Evolutionary conservation across 2,797 vertebrate species (phyloP).

Genomic region (Sebastolobus altivelis): DNA sequence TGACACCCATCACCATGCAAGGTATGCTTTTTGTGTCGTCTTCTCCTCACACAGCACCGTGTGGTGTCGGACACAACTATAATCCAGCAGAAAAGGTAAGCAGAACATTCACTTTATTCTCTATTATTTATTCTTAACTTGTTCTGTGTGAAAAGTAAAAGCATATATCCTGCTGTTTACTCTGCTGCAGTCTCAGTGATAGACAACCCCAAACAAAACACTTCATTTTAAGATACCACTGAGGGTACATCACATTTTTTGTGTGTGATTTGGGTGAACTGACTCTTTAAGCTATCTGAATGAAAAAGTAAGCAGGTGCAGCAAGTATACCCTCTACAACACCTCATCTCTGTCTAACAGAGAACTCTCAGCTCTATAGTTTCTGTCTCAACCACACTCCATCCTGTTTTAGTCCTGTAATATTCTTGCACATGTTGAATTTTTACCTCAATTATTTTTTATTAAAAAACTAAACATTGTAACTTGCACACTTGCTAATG

Average conservation of each 20-base stretch:
- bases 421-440: no score
- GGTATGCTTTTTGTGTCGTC: background rate
- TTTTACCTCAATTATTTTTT: no score
- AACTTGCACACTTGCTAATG: no score
- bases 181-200: background rate
- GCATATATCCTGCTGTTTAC: background rate
- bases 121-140: background rate
- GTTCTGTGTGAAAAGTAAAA: background rate
- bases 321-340: no score
- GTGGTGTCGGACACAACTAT: background rate
- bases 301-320: no score
- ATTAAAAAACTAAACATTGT: no score
- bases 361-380: no score
- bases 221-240: background rate
- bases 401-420: no score
- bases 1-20: background rate
- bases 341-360: no score
- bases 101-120: background rate
- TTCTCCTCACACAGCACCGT: background rate
- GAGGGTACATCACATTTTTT: background rate
- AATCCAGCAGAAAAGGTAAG: conserved; percentile 36
- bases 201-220: background rate
- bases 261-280: background rate
- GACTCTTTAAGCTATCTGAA: background rate
- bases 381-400: no score